phyloP scores from a whole-genome alignment of 2,113 vertebrate genomes.

The Zeus faber region DNA sequence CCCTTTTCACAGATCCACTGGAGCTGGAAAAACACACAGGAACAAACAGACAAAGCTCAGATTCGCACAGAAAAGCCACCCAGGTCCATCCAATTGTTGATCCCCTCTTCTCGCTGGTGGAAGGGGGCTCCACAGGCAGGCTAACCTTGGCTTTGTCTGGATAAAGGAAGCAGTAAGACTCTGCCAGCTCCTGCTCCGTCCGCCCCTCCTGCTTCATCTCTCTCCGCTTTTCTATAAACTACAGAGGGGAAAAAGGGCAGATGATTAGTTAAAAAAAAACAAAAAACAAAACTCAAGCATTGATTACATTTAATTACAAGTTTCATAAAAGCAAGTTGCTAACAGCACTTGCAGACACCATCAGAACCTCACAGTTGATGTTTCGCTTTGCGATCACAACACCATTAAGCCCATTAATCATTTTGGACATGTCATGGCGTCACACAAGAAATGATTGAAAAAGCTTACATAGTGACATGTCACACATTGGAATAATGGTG shows the following conservation, averaged over 20 bases:
- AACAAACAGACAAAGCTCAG: neutral
- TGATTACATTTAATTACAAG: no score
- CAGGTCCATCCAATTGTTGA: neutral
- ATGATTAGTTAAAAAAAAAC: no score
- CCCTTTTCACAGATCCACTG: constrained; percentile 91
- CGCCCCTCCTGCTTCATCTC: constrained; percentile 89
- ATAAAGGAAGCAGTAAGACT: constrained; percentile 89
- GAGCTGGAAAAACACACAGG: constrained; percentile 47
- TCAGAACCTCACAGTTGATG: no score
- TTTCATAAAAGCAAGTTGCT: no score
- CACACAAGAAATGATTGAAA: no score
- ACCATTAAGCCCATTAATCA: no score
- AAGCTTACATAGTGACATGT: no score
- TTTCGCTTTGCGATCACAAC: no score
- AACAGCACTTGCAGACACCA: no score
- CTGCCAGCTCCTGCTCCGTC: constrained; percentile 86
- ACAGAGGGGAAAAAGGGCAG: no score
- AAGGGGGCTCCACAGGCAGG: neutral
- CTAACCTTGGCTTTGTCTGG: constrained; percentile 85
- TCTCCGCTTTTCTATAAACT: constrained; percentile 94
- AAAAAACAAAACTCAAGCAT: neutral
- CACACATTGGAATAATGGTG: neutral
- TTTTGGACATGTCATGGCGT: no score
- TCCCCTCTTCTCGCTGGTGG: neutral
- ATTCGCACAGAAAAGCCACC: neutral